Conservation (phyloP, 2,888 invertebrate species). For the Acanthococcus lagerstroemiae region DNA sequence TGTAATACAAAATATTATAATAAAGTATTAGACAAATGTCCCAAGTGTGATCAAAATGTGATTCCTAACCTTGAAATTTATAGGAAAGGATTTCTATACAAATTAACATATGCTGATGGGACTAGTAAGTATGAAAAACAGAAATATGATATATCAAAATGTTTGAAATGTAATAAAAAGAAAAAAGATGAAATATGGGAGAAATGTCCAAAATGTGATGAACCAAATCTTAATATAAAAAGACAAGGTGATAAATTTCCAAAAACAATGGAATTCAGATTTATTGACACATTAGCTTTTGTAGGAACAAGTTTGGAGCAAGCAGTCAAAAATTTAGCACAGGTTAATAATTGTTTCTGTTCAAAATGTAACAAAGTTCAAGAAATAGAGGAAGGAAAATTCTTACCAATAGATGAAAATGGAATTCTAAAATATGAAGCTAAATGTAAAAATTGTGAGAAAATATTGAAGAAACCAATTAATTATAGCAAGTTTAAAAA, state of each 20-base stretch:
- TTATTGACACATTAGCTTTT: conserved; percentile 1
- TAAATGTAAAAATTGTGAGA: conserved; percentile 7
- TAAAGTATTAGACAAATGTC: conserved; percentile 7
- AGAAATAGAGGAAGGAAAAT: conserved; percentile 8
- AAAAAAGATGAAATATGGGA: not conserved
- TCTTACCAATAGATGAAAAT: conserved; percentile 11
- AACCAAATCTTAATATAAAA: conserved; percentile 3
- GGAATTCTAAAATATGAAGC: conserved; percentile 11
- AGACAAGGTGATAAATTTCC: conserved; percentile 1
- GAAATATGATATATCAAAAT: conserved; percentile 10
- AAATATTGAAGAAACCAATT: conserved; percentile 12
- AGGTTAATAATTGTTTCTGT: conserved; percentile 3
- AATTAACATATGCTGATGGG: not conserved
- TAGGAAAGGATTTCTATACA: not conserved
- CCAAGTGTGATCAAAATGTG: not conserved
- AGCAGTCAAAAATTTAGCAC: not conserved
- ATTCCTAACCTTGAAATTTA: not conserved
- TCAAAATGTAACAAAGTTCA: conserved; percentile 10
- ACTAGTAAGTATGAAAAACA: not conserved
- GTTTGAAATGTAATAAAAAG: conserved; percentile 10
- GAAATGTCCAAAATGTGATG: conserved; percentile 3
- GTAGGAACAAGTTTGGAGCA: conserved; percentile 2
- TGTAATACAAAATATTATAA: conserved; percentile 1
- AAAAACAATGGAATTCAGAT: conserved; percentile 8
- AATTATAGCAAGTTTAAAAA: conserved; percentile 1